Percentiles rank a stretch among this genome's conserved stretches.
Evolutionary conservation across 2,888 invertebrate genomes (phyloP).

Genomic region (Willowsia nigromaculata): DNA sequence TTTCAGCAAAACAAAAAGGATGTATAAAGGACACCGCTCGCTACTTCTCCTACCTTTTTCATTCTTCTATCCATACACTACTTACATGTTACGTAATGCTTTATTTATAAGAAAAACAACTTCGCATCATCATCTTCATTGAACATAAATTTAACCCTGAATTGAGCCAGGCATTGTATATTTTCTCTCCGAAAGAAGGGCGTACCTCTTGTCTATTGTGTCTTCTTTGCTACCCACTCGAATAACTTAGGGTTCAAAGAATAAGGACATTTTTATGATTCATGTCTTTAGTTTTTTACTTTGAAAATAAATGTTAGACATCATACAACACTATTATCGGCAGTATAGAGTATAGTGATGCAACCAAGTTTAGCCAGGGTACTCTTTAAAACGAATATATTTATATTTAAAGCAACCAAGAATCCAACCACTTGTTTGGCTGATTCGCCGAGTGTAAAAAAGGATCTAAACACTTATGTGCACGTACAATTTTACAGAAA

Average conservation of each 20-base stretch:
- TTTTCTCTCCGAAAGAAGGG: not conserved
- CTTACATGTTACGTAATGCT: conserved; percentile 17
- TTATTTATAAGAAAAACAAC: conserved; percentile 8
- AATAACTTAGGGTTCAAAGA: not conserved
- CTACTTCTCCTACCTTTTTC: conserved; percentile 1
- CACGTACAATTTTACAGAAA: too few relatives aligned
- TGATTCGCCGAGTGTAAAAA: too few relatives aligned
- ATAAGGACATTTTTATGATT: conserved; percentile 59
- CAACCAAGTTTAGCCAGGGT: too few relatives aligned
- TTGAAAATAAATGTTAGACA: not conserved
- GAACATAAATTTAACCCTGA: conserved; percentile 38
- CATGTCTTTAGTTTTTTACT: conserved; percentile 46
- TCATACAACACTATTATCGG: not conserved
- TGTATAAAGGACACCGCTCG: conserved; percentile 53
- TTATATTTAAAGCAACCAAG: too few relatives aligned
- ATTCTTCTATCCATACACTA: not conserved
- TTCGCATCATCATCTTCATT: not conserved
- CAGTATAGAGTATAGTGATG: too few relatives aligned
- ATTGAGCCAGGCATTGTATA: conserved; percentile 11
- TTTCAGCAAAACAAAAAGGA: conserved; percentile 34
- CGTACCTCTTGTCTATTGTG: conserved; percentile 26
- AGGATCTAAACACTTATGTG: too few relatives aligned
- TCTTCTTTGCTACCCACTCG: conserved; percentile 29
- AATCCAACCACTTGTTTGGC: too few relatives aligned
- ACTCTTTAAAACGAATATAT: too few relatives aligned